phyloP scores from a whole-genome alignment of 2,113 vertebrate genomes.

The Gnathonemus echidnorhynchus region DNA sequence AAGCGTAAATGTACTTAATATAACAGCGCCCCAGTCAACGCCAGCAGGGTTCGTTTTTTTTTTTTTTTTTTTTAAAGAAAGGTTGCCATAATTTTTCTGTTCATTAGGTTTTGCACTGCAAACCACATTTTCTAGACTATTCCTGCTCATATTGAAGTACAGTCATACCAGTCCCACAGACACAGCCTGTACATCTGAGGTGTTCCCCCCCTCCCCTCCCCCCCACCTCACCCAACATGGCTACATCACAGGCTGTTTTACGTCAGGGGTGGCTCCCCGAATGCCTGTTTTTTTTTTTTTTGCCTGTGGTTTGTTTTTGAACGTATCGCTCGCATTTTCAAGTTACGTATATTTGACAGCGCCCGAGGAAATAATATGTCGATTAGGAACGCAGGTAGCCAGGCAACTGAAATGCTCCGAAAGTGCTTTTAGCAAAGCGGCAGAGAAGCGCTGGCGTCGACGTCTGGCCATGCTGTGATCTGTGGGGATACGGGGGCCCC shows the following conservation, averaged over 20 bases:
- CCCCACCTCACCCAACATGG: background rate
- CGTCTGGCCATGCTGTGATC: background rate
- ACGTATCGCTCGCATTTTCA: background rate
- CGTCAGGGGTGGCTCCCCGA: background rate
- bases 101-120: background rate
- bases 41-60: background rate
- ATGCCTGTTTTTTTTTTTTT: background rate
- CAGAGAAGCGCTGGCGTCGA: background rate
- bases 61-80: background rate
- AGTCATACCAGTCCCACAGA: background rate
- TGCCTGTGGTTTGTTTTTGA: background rate
- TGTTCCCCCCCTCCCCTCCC: too few relatives aligned
- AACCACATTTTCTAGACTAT: background rate
- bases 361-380: background rate
- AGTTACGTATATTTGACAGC: background rate
- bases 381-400: background rate
- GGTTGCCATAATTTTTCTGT: background rate
- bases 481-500: background rate
- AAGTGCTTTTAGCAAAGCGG: background rate
- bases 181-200: background rate
- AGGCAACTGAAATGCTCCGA: background rate
- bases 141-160: background rate
- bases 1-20: background rate
- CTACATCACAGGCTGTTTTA: background rate
- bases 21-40: background rate